Conservation (phyloP, 2,888 invertebrate genomes). For the Aphodius granarius region DNA sequence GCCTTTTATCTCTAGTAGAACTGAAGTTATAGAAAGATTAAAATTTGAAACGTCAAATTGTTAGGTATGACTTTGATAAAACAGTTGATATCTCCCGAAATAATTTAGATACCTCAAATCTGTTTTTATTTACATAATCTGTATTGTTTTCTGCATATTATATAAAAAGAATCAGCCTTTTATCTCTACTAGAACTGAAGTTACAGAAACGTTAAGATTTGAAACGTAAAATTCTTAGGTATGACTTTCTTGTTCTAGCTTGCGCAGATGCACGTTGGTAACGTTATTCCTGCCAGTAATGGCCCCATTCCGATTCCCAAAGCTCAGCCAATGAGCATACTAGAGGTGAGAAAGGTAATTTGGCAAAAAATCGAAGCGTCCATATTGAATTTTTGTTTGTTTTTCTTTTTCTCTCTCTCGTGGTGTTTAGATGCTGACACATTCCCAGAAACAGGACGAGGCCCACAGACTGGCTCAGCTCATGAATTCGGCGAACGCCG, state of each 20-base stretch:
- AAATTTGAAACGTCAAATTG: no score
- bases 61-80: no score
- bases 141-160: no score
- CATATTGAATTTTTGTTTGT: not conserved
- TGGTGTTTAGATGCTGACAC: conserved; percentile 60
- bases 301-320: conserved; percentile 52
- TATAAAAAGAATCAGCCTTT: no score
- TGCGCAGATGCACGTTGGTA: conserved; percentile 70
- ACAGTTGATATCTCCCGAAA: no score
- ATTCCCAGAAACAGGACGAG: conserved; percentile 55
- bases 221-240: no score
- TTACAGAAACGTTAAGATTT: no score
- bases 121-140: no score
- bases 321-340: conserved; percentile 59
- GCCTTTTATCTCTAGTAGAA: no score
- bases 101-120: no score
- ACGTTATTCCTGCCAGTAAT: conserved; percentile 62
- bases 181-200: no score
- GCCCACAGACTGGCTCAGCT: conserved; percentile 42
- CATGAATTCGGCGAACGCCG: conserved; percentile 31
- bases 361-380: not conserved
- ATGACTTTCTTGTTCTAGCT: conserved; percentile 56
- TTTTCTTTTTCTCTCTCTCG: conserved; percentile 20
- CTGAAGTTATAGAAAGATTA: no score
- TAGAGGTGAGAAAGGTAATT: conserved; percentile 56